phyloP scores from a whole-genome alignment of 2,797 vertebrate genomes.

The Melanotaenia nigrans region DNA sequence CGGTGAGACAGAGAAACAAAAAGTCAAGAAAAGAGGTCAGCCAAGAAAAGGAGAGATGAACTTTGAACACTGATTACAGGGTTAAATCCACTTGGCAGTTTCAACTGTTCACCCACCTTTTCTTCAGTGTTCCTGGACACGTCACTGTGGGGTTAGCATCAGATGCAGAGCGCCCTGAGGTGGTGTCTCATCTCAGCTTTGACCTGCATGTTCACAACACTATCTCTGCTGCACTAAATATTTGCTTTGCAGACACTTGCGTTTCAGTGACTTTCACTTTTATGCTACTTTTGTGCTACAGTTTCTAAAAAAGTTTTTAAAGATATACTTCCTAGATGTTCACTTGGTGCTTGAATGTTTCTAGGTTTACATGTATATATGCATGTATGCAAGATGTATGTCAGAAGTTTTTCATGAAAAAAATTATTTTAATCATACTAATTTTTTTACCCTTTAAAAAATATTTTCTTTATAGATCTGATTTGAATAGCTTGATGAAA shows the following conservation, averaged over 20 bases:
- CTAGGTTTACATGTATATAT: background rate
- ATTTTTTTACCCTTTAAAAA: no score
- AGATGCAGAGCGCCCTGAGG: conserved; percentile 36
- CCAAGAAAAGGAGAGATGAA: conserved; percentile 46
- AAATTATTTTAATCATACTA: no score
- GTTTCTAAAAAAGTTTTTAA: no score
- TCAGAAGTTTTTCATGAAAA: background rate
- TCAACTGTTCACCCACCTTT: conserved; percentile 44
- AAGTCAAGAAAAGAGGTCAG: conserved; percentile 53
- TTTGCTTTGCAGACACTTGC: background rate
- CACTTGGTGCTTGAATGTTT: background rate
- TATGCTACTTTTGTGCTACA: background rate
- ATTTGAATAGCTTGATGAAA: no score
- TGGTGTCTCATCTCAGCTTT: conserved; percentile 31
- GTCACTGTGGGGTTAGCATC: conserved; percentile 46
- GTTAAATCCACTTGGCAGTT: conserved; percentile 56
- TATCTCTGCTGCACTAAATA: background rate
- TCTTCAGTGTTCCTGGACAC: conserved; percentile 31
- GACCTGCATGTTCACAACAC: background rate
- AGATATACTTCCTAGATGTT: background rate
- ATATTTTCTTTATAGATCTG: no score
- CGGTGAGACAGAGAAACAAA: conserved; percentile 41
- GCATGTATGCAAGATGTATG: background rate
- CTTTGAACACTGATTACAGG: conserved; percentile 50
- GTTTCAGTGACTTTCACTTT: background rate